phyloP scores from a whole-genome alignment of 2,797 vertebrate genomes.

The Hipposideros larvatus region DNA sequence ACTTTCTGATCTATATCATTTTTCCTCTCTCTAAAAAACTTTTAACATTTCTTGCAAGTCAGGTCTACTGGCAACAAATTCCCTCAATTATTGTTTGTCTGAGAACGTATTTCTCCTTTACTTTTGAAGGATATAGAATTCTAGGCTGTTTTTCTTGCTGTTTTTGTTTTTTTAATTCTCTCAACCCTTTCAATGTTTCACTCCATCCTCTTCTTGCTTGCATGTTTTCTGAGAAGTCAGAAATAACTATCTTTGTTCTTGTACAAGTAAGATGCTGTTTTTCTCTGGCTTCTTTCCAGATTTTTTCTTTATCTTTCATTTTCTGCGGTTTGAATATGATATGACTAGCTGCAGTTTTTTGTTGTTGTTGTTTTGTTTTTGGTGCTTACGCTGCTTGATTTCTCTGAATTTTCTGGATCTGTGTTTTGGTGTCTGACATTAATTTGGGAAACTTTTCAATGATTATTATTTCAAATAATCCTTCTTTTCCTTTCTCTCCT shows the following conservation, averaged over 20 bases:
- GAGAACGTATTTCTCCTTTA: not conserved
- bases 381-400: not conserved
- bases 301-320: not conserved
- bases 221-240: not conserved
- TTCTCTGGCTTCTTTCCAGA: not conserved
- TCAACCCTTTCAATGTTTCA: not conserved
- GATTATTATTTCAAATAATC: not conserved
- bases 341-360: not conserved
- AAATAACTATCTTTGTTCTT: not conserved
- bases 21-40: not conserved
- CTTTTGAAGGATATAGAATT: not conserved
- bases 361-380: not conserved
- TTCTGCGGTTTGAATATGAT: not conserved
- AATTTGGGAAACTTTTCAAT: not conserved
- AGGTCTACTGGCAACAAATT: not conserved
- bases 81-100: not conserved
- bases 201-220: not conserved
- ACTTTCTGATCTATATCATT: not conserved
- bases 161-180: not conserved
- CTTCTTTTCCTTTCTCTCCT: not conserved
- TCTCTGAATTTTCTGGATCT: not conserved
- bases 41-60: not conserved
- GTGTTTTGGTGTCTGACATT: not conserved
- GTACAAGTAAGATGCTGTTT: not conserved
- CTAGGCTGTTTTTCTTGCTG: not conserved